phyloP scores from a whole-genome alignment of 2,888 invertebrate species.

The Trissonchulus latispiculum region DNA sequence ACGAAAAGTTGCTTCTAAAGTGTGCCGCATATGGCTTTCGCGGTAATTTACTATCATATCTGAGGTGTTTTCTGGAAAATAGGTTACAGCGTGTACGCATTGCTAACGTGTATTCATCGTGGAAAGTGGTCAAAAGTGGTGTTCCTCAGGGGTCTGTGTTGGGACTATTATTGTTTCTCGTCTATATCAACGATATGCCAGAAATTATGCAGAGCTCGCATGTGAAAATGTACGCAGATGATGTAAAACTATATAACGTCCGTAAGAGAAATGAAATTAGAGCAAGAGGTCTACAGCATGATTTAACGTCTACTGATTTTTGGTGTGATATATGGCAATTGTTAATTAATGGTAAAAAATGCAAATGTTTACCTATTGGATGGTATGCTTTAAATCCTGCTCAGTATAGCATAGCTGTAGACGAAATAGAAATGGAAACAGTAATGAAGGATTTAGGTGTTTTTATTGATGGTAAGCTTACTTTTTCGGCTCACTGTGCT shows the following conservation, averaged over 20 bases:
- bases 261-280: not conserved
- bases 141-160: conserved; percentile 18
- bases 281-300: not conserved
- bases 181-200: conserved; percentile 10
- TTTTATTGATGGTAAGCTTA: not conserved
- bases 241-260: conserved; percentile 3
- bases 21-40: not conserved
- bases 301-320: not conserved
- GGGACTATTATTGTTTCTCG: conserved; percentile 6
- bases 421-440: not conserved
- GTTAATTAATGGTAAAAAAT: not conserved
- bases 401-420: not conserved
- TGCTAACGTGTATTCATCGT: not conserved
- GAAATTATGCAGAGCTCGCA: not conserved
- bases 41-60: conserved; percentile 6
- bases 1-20: conserved; percentile 15
- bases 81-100: conserved; percentile 6
- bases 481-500: not conserved
- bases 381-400: not conserved
- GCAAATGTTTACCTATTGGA: not conserved
- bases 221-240: conserved; percentile 1
- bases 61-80: conserved; percentile 7
- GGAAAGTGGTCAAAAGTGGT: conserved; percentile 2
- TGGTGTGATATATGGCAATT: not conserved
- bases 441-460: not conserved